Evolutionary conservation across 2,888 invertebrate genomes (phyloP), one percentile per base, ranked within the genome.

Genomic region (Maniola hyperantus): DNA sequence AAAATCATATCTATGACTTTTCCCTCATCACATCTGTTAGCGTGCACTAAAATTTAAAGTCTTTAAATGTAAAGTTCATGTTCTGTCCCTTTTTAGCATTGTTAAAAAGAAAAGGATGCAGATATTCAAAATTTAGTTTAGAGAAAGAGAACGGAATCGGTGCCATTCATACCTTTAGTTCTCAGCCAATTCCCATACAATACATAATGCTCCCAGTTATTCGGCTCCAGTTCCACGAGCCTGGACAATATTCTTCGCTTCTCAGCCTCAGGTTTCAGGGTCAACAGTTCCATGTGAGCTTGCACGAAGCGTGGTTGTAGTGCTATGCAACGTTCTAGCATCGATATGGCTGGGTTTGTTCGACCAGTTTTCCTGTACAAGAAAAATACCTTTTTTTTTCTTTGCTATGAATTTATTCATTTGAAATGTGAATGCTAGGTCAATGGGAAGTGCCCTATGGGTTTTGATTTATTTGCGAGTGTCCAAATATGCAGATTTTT

Each of bases 161-260:
- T n/a, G n/a, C n/a, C n/a, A n/a, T n/a, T n/a, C n/a, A 11, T 58
- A 73, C 96, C 94, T 88, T 94, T 95, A 76, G 93, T 93, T 70
- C 93, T 92, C 48, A 96, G 91, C 95, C 96, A 96, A 72, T 95
- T 93, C 34, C 95, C 96, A 77, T 95, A 96, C 71, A 95, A 92
- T n/a, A 95, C 93, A 57, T 94, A 93, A 80, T 96, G 94, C 79
- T 96, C 95, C 77, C 96, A 95, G 78, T 95, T 95, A 65, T 87
- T 87, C 0, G 95, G 95, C 74, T 96, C 95, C 61, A 96, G 81
- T n/a, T 93, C 87, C 15, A 95, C 91, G 26, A 96, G 93, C 77
- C 93, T 94, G 67, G 87, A 90, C 68, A 96, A 80, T 42, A 96
- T 89, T 18, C 84, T 84, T 13, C 93, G 94, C 61, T 94, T 94